phyloP scores from a whole-genome alignment of 1,140 invertebrate species.

The Ladona fulva region DNA sequence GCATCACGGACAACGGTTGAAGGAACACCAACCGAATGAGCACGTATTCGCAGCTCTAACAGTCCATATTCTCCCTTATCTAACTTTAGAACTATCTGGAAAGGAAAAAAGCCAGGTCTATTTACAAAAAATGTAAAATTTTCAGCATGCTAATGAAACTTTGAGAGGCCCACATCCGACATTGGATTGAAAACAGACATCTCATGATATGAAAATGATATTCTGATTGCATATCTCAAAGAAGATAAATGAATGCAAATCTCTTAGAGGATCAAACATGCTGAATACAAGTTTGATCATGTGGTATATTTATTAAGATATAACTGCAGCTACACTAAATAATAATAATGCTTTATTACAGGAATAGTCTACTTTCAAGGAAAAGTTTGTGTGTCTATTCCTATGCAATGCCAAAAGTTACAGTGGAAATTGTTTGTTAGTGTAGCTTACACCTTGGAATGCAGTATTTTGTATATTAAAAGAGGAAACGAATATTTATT shows the following conservation, averaged over 20 bases:
- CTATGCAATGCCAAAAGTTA: neutral
- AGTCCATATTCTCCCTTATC: slow-evolving; percentile 46
- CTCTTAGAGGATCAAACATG: no score
- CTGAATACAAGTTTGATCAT: no score
- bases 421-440: neutral
- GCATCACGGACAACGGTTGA: slow-evolving; percentile 74
- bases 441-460: neutral
- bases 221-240: no score
- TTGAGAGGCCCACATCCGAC: no score
- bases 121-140: slow-evolving; percentile 24
- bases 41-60: slow-evolving; percentile 52
- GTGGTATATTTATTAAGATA: no score
- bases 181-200: no score
- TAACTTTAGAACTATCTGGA: slow-evolving; percentile 2
- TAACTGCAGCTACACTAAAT: no score
- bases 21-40: slow-evolving; percentile 56
- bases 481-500: neutral
- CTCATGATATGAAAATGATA: no score
- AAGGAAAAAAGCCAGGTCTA: neutral
- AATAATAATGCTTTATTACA: no score
- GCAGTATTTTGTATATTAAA: neutral
- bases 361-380: no score
- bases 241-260: no score
- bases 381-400: neutral
- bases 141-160: no score